A percentile compares a stretch with the other conserved stretches of the same genome.
phyloP scores from a whole-genome alignment of 2,888 invertebrate species.

The Onthophagus sagittarius region DNA sequence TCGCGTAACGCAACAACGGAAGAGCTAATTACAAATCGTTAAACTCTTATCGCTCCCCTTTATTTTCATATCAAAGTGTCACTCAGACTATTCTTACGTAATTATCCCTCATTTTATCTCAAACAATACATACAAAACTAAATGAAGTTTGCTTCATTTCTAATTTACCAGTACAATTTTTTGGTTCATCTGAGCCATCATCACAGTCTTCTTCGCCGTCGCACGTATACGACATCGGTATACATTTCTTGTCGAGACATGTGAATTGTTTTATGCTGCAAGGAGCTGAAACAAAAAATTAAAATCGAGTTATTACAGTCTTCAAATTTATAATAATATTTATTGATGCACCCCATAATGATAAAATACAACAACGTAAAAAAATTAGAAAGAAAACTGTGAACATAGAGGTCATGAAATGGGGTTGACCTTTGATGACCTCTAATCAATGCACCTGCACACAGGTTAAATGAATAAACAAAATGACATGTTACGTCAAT shows the following conservation, averaged over 20 bases:
- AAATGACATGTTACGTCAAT: too few relatives aligned
- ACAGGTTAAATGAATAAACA: too few relatives aligned
- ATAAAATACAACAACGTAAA: too few relatives aligned
- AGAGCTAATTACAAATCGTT: neutral
- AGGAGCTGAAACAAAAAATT: constrained; percentile 21
- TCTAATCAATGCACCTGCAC: too few relatives aligned
- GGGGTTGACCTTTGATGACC: too few relatives aligned
- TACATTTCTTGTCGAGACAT: constrained; percentile 68
- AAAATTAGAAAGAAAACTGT: too few relatives aligned
- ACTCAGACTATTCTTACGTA: neutral
- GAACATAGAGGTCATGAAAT: too few relatives aligned
- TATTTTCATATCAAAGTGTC: neutral
- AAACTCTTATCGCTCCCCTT: neutral
- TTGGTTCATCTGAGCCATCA: constrained; percentile 78
- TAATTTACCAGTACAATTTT: constrained; percentile 40
- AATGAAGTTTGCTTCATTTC: neutral
- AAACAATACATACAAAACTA: too few relatives aligned
- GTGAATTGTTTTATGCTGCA: constrained; percentile 57
- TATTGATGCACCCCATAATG: too few relatives aligned
- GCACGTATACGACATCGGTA: constrained; percentile 73
- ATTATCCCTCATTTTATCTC: neutral
- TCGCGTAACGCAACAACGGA: neutral
- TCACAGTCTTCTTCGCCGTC: constrained; percentile 76
- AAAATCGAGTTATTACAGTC: too few relatives aligned
- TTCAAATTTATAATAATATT: too few relatives aligned